Conservation (phyloP, 2,888 invertebrate species). For the Escarpia spicata region DNA sequence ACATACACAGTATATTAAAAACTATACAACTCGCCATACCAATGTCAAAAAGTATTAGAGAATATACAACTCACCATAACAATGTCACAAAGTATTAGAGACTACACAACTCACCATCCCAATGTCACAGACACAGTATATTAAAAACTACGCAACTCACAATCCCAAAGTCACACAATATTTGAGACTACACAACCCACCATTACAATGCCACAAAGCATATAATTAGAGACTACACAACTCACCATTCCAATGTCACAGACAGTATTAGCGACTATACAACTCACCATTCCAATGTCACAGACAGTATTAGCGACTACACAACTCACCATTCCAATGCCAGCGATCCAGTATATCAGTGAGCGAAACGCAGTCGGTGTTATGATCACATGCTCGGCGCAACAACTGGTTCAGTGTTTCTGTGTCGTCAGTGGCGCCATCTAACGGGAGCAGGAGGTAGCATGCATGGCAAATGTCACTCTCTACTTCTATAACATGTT, state of each 20-base stretch:
- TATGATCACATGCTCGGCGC: conserved; percentile 12
- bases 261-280: not conserved
- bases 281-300: not conserved
- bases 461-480: not conserved
- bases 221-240: not conserved
- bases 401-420: not conserved
- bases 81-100: too few species aligned
- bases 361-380: not conserved
- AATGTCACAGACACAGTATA: too few species aligned
- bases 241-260: not conserved
- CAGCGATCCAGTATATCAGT: not conserved
- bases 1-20: too few species aligned
- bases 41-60: too few species aligned
- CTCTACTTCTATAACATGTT: not conserved
- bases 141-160: too few species aligned
- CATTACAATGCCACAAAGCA: too few species aligned
- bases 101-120: too few species aligned
- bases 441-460: not conserved
- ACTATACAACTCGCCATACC: too few species aligned
- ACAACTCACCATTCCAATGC: not conserved
- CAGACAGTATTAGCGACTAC: not conserved
- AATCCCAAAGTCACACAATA: too few species aligned
- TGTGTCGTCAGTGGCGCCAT: conserved; percentile 3
- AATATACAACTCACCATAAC: too few species aligned
- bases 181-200: too few species aligned